Evolutionary conservation across 2,888 invertebrate genomes (phyloP).

Genomic region (Microplitis deprimator): DNA sequence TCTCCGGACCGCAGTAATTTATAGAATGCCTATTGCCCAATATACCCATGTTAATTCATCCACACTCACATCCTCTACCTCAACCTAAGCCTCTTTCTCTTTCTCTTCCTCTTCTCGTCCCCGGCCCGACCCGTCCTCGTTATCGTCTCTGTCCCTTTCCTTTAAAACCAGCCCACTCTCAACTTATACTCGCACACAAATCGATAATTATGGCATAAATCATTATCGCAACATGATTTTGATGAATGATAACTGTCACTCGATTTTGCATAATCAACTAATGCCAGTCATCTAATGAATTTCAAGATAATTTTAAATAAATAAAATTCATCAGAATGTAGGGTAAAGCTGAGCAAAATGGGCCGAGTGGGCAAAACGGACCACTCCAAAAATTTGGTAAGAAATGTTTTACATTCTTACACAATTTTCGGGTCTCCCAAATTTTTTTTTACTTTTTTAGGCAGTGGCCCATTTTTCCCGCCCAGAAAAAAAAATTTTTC

Average conservation of each 20-base stretch:
- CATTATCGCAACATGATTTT: neutral
- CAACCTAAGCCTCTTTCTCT: neutral
- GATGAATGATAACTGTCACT: constrained; percentile 11
- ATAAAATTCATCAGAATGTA: neutral
- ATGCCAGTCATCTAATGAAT: neutral
- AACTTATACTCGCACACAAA: neutral
- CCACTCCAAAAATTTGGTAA: no score
- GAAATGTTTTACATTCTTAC: no score
- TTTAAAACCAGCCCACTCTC: no score
- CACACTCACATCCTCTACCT: neutral
- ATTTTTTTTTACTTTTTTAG: no score
- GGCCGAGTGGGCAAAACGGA: no score
- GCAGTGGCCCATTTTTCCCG: no score
- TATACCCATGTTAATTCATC: neutral
- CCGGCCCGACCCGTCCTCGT: no score
- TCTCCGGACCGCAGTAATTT: neutral
- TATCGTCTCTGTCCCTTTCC: no score
- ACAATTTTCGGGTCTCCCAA: no score
- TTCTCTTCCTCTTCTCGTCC: neutral
- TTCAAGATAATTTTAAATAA: neutral
- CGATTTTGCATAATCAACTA: constrained; percentile 4
- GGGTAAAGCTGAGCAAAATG: no score
- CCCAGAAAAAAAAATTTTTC: no score
- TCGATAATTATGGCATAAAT: constrained; percentile 13
- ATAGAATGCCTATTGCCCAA: neutral